These are phyloP conservation scores for Polypedilum vanderplanki DNA, from an alignment of 1,140 invertebrate species.

Conservation along the genomic window DNA sequence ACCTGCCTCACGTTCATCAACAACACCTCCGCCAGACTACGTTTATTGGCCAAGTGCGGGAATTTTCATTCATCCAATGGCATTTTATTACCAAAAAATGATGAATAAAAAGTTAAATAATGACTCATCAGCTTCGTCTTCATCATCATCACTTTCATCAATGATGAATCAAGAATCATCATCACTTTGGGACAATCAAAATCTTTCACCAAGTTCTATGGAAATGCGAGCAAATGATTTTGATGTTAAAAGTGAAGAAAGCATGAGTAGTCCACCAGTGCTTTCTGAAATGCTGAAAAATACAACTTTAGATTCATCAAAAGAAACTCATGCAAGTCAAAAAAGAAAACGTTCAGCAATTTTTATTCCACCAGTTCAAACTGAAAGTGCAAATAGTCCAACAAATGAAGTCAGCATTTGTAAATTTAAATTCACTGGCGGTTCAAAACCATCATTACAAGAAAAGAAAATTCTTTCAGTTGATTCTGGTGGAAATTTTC, in stretches of 20 bases:
- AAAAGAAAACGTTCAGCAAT: constrained; percentile 73
- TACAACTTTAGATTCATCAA: constrained; percentile 29
- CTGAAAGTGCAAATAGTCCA: constrained; percentile 62
- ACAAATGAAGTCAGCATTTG: constrained; percentile 81
- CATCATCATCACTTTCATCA: constrained; percentile 17
- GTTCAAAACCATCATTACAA: constrained; percentile 75
- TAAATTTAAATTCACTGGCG: constrained; percentile 88
- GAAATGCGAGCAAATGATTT: constrained; percentile 17
- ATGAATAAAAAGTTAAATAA: constrained; percentile 42
- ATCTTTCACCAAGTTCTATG: background rate
- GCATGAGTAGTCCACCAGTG: constrained; percentile 34
- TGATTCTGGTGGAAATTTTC: constrained; percentile 75
- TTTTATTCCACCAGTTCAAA: constrained; percentile 69
- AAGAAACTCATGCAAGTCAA: constrained; percentile 37
- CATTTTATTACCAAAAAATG: constrained; percentile 65
- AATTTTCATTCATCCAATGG: constrained; percentile 64
- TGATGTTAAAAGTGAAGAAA: constrained; percentile 44
- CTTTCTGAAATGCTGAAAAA: constrained; percentile 29
- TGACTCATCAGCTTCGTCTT: constrained; percentile 19
- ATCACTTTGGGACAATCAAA: constrained; percentile 7
- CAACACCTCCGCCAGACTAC: constrained; percentile 36
- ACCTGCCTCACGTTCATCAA: constrained; percentile 31
- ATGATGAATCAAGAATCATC: constrained; percentile 15
- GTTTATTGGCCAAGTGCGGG: constrained; percentile 64
- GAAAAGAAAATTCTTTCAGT: constrained; percentile 87